Percentiles rank a stretch among this genome's conserved stretches.
Evolutionary conservation across 2,797 vertebrate genomes (phyloP).

Genomic region (Cynodonichthys magdalenae): DNA sequence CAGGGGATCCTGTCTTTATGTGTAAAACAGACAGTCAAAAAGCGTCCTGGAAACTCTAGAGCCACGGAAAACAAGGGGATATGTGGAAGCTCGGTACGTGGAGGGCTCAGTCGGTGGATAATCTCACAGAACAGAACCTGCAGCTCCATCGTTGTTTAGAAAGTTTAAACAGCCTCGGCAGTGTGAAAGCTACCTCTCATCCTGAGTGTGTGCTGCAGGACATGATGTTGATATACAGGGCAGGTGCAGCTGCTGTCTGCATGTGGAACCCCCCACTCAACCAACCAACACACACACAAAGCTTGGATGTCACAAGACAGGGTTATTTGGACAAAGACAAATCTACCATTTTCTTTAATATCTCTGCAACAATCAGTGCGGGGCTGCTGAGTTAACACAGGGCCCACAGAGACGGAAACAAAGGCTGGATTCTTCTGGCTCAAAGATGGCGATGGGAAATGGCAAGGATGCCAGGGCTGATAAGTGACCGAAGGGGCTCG

Average conservation of each 20-base stretch:
- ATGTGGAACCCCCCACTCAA: constrained; percentile 39
- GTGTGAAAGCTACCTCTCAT: constrained; percentile 76
- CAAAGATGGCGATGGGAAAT: constrained; percentile 83
- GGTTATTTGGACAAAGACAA: constrained; percentile 74
- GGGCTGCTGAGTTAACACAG: constrained; percentile 81
- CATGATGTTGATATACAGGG: constrained; percentile 74
- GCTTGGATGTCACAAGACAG: constrained; percentile 68
- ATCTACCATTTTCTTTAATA: constrained; percentile 82
- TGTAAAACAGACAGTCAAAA: constrained; percentile 85
- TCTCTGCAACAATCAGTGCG: constrained; percentile 78
- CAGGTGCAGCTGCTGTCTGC: constrained; percentile 76
- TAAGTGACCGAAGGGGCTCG: constrained; percentile 79
- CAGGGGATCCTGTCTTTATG: constrained; percentile 82
- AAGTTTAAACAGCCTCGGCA: constrained; percentile 63
- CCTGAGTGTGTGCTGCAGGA: constrained; percentile 72
- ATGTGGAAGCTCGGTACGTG: constrained; percentile 72
- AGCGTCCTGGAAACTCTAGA: constrained; percentile 82
- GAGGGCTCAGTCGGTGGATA: constrained; percentile 71
- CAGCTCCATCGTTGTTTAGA: constrained; percentile 69
- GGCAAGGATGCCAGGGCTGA: constrained; percentile 79
- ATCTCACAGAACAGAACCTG: constrained; percentile 66
- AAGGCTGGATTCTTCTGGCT: constrained; percentile 80
- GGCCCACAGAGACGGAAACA: constrained; percentile 80
- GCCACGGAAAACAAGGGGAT: constrained; percentile 70
- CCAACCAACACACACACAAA: constrained; percentile 14